These are phyloP conservation scores for Linepithema humile DNA, from an alignment of 1,140 invertebrate species.

Conservation along the genomic window DNA sequence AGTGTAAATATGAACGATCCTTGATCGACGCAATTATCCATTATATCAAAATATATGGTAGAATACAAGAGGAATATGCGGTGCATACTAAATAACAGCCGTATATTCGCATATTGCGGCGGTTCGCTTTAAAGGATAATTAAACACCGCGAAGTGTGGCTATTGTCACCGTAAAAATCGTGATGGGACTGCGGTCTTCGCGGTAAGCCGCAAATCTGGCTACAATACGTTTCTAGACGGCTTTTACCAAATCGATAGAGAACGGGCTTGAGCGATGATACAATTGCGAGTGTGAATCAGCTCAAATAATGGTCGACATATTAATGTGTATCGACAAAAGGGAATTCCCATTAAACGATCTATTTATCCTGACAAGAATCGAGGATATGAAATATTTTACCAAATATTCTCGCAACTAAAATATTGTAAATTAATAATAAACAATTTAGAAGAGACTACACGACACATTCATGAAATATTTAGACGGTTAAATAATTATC, in stretches of 20 bases:
- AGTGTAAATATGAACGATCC: conserved; percentile 4
- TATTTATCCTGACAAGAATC: conserved; percentile 36
- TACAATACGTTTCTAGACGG: conserved; percentile 58
- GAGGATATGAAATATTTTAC: conserved; percentile 30
- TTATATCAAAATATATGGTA: background rate
- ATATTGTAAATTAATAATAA: conserved; percentile 17
- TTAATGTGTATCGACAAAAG: conserved; percentile 47
- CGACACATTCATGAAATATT: background rate
- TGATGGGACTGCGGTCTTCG: conserved; percentile 67
- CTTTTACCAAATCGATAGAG: conserved; percentile 69
- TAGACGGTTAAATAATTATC: background rate
- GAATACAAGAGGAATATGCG: background rate
- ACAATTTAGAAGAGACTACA: background rate
- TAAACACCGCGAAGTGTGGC: conserved; percentile 67
- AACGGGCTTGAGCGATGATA: conserved; percentile 50
- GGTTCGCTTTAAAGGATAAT: conserved; percentile 67
- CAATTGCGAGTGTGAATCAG: conserved; percentile 58
- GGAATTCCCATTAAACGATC: conserved; percentile 40
- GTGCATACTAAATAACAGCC: conserved; percentile 1
- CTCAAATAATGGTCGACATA: conserved; percentile 51
- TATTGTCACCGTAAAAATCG: conserved; percentile 65
- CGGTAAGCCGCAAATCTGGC: conserved; percentile 69
- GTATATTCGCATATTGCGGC: conserved; percentile 42
- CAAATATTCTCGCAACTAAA: background rate
- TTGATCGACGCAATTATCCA: background rate